phyloP scores from a whole-genome alignment of 2,113 vertebrate species.

The Phalacrocorax aristotelis region DNA sequence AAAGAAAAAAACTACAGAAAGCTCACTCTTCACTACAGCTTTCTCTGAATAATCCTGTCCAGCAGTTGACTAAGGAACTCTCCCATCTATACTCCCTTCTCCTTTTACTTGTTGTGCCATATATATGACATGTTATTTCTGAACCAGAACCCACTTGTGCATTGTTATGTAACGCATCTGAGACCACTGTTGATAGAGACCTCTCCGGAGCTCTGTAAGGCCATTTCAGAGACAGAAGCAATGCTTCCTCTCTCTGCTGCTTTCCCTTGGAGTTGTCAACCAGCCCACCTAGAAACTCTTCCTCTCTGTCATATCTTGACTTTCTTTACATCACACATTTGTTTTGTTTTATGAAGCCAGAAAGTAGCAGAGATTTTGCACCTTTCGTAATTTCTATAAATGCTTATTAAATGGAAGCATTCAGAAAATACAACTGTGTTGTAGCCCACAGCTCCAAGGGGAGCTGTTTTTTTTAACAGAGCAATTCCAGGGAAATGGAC shows the following conservation, averaged over 20 bases:
- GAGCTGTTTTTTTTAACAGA: not conserved
- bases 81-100: not conserved
- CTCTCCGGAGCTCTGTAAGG: not conserved
- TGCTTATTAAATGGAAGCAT: not conserved
- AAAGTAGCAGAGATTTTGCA: not conserved
- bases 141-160: not conserved
- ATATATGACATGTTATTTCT: not conserved
- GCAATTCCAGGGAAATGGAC: not conserved
- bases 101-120: not conserved
- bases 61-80: not conserved
- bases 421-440: not conserved
- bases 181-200: not conserved
- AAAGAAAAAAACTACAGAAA: not conserved
- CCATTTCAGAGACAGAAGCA: not conserved
- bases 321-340: not conserved
- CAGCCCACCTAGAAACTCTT: not conserved
- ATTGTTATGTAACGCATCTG: not conserved
- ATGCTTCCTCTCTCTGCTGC: not conserved
- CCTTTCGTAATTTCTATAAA: not conserved
- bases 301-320: not conserved
- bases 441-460: not conserved
- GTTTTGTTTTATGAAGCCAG: not conserved
- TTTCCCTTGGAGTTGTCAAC: not conserved
- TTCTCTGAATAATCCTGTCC: not conserved
- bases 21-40: not conserved